Percentiles rank a stretch among this genome's conserved stretches.
Evolutionary conservation across 2,888 invertebrate genomes (phyloP).

Genomic region (Epirrhoe tristata): DNA sequence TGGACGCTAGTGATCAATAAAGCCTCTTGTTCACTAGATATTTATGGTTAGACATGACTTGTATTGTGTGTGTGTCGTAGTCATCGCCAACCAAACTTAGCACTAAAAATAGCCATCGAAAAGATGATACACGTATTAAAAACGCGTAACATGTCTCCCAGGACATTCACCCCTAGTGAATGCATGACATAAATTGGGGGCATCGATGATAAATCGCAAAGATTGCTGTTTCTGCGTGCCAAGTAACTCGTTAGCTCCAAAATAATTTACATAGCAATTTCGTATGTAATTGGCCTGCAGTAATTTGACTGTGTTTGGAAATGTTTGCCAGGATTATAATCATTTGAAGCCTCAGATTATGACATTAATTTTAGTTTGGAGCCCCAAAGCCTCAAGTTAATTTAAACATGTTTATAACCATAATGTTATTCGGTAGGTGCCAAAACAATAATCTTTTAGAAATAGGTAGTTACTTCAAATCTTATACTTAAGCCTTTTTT

Average conservation of each 20-base stretch:
- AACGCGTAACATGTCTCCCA: background rate
- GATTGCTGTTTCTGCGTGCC: constrained; percentile 58
- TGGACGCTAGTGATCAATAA: constrained; percentile 48
- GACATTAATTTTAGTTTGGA: background rate
- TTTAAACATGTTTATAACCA: background rate
- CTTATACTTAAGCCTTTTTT: constrained; percentile 3
- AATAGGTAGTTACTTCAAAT: background rate
- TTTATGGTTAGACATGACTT: background rate
- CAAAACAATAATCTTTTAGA: background rate
- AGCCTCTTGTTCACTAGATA: background rate
- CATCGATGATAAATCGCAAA: constrained; percentile 63
- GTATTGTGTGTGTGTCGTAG: background rate
- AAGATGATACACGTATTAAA: background rate
- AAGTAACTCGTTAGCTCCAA: constrained; percentile 59
- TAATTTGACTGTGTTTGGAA: constrained; percentile 13
- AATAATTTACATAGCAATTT: constrained; percentile 64
- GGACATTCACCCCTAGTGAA: background rate
- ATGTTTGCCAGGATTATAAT: constrained; percentile 1
- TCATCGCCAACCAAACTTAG: background rate
- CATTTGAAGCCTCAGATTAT: background rate
- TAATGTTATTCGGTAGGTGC: background rate
- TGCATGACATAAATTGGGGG: constrained; percentile 50
- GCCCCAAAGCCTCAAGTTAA: background rate
- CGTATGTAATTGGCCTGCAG: constrained; percentile 13
- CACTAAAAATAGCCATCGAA: background rate